These are phyloP conservation scores for Crotophaga sulcirostris DNA, from an alignment of 2,113 vertebrate species.

Conservation along the genomic window DNA sequence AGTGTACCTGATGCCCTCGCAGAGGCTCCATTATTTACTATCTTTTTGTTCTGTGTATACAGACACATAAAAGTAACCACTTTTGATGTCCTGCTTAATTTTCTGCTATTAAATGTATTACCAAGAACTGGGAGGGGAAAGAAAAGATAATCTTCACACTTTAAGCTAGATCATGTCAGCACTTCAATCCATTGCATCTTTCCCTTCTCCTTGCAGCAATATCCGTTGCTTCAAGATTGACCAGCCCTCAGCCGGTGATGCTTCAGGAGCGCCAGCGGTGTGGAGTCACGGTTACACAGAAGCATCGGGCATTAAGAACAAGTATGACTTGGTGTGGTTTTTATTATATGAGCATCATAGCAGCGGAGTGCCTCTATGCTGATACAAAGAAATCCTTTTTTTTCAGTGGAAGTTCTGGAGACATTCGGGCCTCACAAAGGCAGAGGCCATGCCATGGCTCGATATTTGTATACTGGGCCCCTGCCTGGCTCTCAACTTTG, in stretches of 20 bases:
- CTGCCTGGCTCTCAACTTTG: not conserved
- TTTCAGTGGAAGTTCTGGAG: not conserved
- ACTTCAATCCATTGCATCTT: not conserved
- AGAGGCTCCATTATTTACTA: not conserved
- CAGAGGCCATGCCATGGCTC: not conserved
- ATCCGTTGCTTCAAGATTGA: slow-evolving; percentile 98
- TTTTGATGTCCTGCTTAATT: rapidly evolving
- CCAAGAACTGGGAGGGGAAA: not conserved
- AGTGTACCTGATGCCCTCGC: not conserved
- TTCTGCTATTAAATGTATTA: not conserved
- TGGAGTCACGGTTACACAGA: slow-evolving; percentile 98
- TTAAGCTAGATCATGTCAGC: not conserved
- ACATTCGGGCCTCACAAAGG: not conserved
- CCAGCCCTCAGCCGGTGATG: slow-evolving; percentile 86
- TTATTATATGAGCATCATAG: rapidly evolving
- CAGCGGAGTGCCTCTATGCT: not conserved
- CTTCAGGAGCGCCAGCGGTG: slow-evolving; percentile 89
- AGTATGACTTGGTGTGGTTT: slow-evolving; percentile 73
- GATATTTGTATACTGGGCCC: not conserved
- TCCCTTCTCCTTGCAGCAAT: slow-evolving; percentile 79
- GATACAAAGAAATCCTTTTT: not conserved
- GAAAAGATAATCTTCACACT: not conserved
- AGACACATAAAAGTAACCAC: not conserved
- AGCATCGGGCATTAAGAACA: slow-evolving; percentile 95
- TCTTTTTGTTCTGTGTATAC: not conserved